Evolutionary conservation across 1,140 invertebrate species (phyloP), one percentile per base, ranked within the genome.

Genomic region (Leptestheria dahalacensis): DNA sequence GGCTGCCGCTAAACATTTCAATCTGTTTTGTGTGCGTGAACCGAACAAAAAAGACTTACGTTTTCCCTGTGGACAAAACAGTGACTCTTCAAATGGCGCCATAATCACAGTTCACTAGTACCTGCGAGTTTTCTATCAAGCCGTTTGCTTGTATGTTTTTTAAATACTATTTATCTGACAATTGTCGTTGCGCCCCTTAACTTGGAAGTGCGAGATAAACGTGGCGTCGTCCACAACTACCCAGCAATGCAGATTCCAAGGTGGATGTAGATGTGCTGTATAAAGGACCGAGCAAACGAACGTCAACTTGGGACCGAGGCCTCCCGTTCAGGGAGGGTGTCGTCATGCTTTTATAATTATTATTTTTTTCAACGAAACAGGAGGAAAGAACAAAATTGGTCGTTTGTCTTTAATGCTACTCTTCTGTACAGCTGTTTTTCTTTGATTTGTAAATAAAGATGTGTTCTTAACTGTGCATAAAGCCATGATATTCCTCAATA

Each of bases 1-100:
- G 91, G 92, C n/a, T 95, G 91, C 75, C 85, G 86, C 75, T 92
- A 49, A 62, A 50, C n/a, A 21, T 50, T 15, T 56, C 20, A 28
- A 3, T 9, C 29, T n/a, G 21, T 29, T 23, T 20, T 20, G 23
- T 20, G 6, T 49, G 10, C 10, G 25, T 18, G 10, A 2, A 50
- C 3, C 6, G n/a, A 18, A 50, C 48, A 18, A 50, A 50, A 2
- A 50, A 18, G 28, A 9, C 48, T 12, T 6, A 49, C 48, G 6
- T n/a, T n/a, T n/a, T n/a, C n/a, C n/a, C n/a, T n/a, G n/a, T n/a
- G 15, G 33, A 41, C 6, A 41, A 41, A 41, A 41, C 6, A 15
- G 33, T 41, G 33, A 15, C 33, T 9, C 33, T 6, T 15, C 33
- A 41, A 41, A 41, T 9, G n/a, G n/a, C n/a, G n/a, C n/a, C n/a